Evolutionary conservation across 2,797 vertebrate species (phyloP).

Genomic region (Epinephelus malabaricus): DNA sequence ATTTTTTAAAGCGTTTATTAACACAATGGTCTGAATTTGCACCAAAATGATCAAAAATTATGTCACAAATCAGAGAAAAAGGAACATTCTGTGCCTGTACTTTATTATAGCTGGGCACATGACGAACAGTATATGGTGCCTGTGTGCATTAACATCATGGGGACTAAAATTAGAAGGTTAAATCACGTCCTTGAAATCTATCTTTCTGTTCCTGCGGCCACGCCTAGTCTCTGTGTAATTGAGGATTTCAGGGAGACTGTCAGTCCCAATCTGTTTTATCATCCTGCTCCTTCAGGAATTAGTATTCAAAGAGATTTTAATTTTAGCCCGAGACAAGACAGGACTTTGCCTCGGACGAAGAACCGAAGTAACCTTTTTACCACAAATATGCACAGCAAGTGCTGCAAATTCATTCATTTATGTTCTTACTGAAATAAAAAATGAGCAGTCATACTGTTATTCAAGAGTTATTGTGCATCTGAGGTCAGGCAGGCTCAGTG

Average conservation of each 20-base stretch:
- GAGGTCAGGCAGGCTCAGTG: conserved; percentile 38
- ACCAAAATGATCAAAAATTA: not conserved
- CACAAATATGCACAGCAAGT: conserved; percentile 7
- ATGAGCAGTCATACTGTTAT: conserved; percentile 19
- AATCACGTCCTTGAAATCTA: conserved; percentile 41
- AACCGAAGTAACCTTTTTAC: not conserved
- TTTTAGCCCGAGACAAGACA: conserved; percentile 19
- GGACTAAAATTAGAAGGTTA: conserved; percentile 7
- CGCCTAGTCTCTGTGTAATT: conserved; percentile 21
- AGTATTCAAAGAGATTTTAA: conserved; percentile 21
- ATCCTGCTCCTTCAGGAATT: conserved; percentile 22
- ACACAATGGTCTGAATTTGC: not conserved
- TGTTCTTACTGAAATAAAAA: conserved; percentile 4
- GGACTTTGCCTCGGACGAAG: conserved; percentile 5
- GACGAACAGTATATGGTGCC: not conserved
- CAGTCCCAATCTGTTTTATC: conserved; percentile 35
- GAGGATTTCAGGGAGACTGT: conserved; percentile 20
- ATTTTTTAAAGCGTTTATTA: not conserved
- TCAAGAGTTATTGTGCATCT: conserved; percentile 33
- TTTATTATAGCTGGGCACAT: not conserved
- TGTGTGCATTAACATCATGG: conserved; percentile 3
- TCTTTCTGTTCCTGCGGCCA: conserved; percentile 11
- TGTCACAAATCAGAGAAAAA: not conserved
- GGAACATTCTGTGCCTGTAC: not conserved
- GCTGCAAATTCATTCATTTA: not conserved